Percentiles rank a stretch among this genome's conserved stretches.
These are phyloP conservation scores for Porites evermanni DNA, from an alignment of 92 coral and sea anemone species.

Conservation along the genomic window DNA sequence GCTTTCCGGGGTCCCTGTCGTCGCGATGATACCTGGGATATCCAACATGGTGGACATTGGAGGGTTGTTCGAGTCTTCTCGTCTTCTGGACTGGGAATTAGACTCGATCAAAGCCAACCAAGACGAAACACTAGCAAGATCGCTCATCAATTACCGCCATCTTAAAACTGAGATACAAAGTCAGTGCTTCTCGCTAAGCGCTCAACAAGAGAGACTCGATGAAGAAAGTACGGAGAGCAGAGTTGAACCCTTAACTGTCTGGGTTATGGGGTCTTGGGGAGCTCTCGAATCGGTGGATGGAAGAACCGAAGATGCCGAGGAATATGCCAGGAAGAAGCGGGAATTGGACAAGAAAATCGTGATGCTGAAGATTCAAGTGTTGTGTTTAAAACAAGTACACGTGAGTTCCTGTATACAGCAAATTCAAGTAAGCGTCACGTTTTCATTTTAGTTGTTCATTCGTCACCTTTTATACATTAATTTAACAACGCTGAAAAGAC, in stretches of 20 bases:
- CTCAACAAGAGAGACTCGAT: conserved; percentile 78
- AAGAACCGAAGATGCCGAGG: conserved; percentile 75
- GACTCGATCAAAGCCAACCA: conserved; percentile 71
- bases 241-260: conserved; percentile 66
- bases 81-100: conserved; percentile 85
- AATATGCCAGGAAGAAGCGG: conserved; percentile 64
- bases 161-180: conserved; percentile 70
- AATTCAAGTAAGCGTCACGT: conserved; percentile 58
- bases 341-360: conserved; percentile 70
- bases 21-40: not conserved
- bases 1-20: no score
- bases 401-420: conserved; percentile 65
- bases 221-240: conserved; percentile 61
- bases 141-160: conserved; percentile 67
- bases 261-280: conserved; percentile 92
- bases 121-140: conserved; percentile 73
- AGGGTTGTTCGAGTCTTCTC: conserved; percentile 65
- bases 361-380: conserved; percentile 76
- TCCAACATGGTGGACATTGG: conserved; percentile 48
- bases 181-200: conserved; percentile 71
- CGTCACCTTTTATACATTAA: not conserved
- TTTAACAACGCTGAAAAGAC: no score
- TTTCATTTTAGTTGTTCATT: not conserved
- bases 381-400: conserved; percentile 73
- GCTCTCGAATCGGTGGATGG: conserved; percentile 81